These are phyloP conservation scores for Psix sp. DNA, from an alignment of 1,140 invertebrate species.

Conservation along the genomic window DNA sequence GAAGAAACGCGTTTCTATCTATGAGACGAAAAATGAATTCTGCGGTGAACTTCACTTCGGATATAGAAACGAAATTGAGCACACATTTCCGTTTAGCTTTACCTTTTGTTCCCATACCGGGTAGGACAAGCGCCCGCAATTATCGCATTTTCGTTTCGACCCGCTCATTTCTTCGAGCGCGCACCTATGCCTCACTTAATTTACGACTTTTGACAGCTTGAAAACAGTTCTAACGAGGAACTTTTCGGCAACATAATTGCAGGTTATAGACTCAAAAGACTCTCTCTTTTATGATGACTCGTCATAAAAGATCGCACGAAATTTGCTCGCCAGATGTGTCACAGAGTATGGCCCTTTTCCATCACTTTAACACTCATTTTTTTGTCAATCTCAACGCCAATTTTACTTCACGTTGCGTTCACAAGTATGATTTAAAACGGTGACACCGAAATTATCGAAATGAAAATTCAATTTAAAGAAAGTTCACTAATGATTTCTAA, in stretches of 20 bases:
- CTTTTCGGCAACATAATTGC: slow-evolving; percentile 41
- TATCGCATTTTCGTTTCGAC: neutral
- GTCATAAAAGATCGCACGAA: slow-evolving; percentile 42
- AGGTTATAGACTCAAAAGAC: slow-evolving; percentile 44
- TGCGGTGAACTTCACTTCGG: no score
- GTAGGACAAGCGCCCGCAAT: slow-evolving; percentile 2
- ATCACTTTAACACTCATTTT: no score
- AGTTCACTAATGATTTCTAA: neutral
- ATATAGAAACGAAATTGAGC: no score
- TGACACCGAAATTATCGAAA: neutral
- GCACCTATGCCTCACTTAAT: slow-evolving; percentile 18
- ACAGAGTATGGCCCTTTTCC: slow-evolving; percentile 16
- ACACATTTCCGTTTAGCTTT: no score
- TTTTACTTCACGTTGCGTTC: neutral
- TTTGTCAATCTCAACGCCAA: no score
- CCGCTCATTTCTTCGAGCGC: neutral
- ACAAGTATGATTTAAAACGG: neutral
- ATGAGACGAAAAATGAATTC: no score
- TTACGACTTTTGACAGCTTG: slow-evolving; percentile 39
- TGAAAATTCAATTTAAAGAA: neutral
- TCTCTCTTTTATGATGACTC: slow-evolving; percentile 57
- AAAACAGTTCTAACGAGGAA: slow-evolving; percentile 22
- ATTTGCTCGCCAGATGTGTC: slow-evolving; percentile 47
- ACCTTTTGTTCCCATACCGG: neutral
- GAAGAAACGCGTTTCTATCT: neutral